phyloP scores from a whole-genome alignment of 2,797 vertebrate species.

The Scomberomorus guttatus region DNA sequence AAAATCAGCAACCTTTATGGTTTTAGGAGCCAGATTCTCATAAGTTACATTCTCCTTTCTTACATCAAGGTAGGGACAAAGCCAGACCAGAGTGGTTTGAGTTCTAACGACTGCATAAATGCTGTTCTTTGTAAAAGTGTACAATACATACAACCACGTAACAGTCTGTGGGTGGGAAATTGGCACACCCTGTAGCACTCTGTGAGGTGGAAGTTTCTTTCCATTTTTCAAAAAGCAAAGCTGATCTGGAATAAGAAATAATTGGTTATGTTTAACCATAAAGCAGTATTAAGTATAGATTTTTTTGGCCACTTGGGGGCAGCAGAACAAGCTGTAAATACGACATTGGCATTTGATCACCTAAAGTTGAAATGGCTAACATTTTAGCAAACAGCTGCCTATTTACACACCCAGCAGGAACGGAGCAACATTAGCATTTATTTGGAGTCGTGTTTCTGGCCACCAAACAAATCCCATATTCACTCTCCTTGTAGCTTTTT shows the following conservation, averaged over 20 bases:
- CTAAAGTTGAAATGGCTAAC: neutral
- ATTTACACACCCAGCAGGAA: neutral
- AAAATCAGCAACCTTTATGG: conserved; percentile 23
- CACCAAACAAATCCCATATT: too few relatives aligned
- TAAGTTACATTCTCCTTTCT: conserved; percentile 27
- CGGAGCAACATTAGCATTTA: neutral
- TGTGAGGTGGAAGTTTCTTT: neutral
- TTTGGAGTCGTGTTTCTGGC: neutral
- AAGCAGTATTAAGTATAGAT: neutral
- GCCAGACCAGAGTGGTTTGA: conserved; percentile 26
- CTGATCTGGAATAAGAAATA: neutral
- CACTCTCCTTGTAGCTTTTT: too few relatives aligned
- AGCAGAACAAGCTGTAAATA: too few relatives aligned
- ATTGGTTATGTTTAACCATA: neutral
- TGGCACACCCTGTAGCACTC: conserved; percentile 19
- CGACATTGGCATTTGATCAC: too few relatives aligned
- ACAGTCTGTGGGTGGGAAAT: conserved; percentile 18
- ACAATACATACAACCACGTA: conserved; percentile 25
- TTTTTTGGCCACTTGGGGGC: neutral
- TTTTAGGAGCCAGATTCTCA: conserved; percentile 26
- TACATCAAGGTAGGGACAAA: conserved; percentile 34
- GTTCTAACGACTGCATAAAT: conserved; percentile 32
- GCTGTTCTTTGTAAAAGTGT: conserved; percentile 34
- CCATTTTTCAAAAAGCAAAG: too few relatives aligned
- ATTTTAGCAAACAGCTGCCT: neutral